Evolutionary conservation across 2,888 invertebrate genomes (phyloP), one percentile per base, ranked within the genome.

Genomic region (Prenolepis imparis): DNA sequence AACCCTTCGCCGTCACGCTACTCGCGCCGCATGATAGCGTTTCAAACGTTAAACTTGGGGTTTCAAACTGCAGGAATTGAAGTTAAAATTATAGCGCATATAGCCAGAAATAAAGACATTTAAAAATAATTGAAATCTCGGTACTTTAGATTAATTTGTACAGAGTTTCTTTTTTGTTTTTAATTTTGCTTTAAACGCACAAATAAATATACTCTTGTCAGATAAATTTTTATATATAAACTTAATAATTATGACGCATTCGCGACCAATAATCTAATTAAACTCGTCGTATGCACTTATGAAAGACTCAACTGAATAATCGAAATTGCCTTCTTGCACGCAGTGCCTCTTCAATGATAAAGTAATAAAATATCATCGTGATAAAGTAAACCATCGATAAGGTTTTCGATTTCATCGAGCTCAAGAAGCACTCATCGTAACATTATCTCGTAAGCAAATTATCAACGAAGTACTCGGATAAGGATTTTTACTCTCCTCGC

Each of bases 1-100:
- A 81, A 81, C 41, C 41, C 63, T 81, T 81, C 32, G 32, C 41
- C 48, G 39, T 81, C 61, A 73, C 57, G 59, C 72, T 59, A 70
- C 3, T 73, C 44, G 61, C 73, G 3, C 8, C 52, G 9, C 48
- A 12, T 39, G 28, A 59, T n/a, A n/a, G 15, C 41, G 15, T 59
- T 78, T 78, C 59, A 44, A 59, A 59, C 21, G 57, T 24, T 68
- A 70, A 59, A 78, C 68, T 78, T 9, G 32, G 32, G 44, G 18
- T 48, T 18, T 15, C 21, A 39, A 68, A 57, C 68, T n/a, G 15
- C 21, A 18, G 18, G 9, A 2, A 18, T 32, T 41, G 15, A 68
- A 59, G 1, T 21, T 57, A 41, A 68, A 68, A 57, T 57, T 6
- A 44, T 32, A 52, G 9, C 18, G 3, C 12, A 15, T 21, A 1